phyloP scores from a whole-genome alignment of 92 coral and sea anemone genomes.

The Porites lobata region DNA sequence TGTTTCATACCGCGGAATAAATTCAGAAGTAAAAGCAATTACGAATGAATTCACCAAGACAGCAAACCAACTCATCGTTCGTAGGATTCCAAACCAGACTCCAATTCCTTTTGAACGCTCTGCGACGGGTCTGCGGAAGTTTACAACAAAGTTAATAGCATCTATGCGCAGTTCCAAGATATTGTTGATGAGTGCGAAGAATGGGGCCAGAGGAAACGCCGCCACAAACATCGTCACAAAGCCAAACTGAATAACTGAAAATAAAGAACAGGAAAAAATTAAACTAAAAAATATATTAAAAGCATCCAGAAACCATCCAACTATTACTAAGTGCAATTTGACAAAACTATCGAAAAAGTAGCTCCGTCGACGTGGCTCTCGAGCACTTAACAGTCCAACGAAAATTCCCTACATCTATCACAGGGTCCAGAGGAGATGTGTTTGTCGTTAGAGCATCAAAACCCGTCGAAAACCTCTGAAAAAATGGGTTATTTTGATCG shows the following conservation, averaged over 20 bases:
- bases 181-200: constrained; percentile 97
- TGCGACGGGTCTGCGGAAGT: constrained; percentile 95
- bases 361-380: no score
- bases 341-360: no score
- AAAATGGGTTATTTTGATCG: no score
- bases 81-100: constrained; percentile 89
- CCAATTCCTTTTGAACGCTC: constrained; percentile 94
- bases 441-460: no score
- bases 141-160: constrained; percentile 93
- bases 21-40: constrained; percentile 95
- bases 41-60: constrained; percentile 94
- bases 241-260: constrained; percentile 94
- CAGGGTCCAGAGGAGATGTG: no score
- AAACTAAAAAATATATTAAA: neutral
- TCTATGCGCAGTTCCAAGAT: constrained; percentile 92
- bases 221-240: constrained; percentile 99
- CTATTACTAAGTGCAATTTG: no score
- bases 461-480: no score
- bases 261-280: neutral
- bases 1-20: constrained; percentile 86
- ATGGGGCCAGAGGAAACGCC: constrained; percentile 97
- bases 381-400: no score
- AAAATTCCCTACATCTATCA: no score
- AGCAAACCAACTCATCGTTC: constrained; percentile 84
- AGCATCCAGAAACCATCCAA: no score